phyloP scores from a whole-genome alignment of 1,140 invertebrate species.

The Drosophila lowei region DNA sequence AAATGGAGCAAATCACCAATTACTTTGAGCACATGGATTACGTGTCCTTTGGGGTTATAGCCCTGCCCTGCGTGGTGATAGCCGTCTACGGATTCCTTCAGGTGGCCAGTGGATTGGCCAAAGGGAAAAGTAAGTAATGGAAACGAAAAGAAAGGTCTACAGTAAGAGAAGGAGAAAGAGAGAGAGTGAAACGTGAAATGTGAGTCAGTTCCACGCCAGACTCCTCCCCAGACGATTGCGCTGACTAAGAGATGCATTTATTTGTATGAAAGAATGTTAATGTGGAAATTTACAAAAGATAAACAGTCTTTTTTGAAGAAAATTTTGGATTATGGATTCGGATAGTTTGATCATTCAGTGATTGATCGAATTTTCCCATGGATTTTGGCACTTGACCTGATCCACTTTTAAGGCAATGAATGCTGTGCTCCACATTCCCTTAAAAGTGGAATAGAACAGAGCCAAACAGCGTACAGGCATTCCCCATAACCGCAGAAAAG shows the following conservation, averaged over 20 bases:
- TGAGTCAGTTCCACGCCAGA: too few species aligned
- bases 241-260: too few species aligned
- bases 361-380: too few species aligned
- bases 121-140: constrained; percentile 65
- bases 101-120: constrained; percentile 63
- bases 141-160: background rate
- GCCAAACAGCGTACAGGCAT: constrained; percentile 8
- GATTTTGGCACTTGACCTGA: constrained; percentile 30
- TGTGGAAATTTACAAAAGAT: too few species aligned
- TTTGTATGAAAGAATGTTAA: too few species aligned
- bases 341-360: too few species aligned
- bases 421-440: constrained; percentile 1
- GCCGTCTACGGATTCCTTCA: constrained; percentile 67
- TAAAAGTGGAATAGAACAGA: constrained; percentile 19
- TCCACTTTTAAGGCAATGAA: constrained; percentile 25
- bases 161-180: background rate
- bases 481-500: constrained; percentile 13
- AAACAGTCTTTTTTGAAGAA: too few species aligned
- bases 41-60: constrained; percentile 74
- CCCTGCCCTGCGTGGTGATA: constrained; percentile 66
- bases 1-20: constrained; percentile 71
- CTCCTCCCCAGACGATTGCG: constrained; percentile 17
- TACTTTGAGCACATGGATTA: constrained; percentile 73
- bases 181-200: too few species aligned
- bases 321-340: too few species aligned